Evolutionary conservation across 1,140 invertebrate species (phyloP).

Genomic region (Dryas iulia): DNA sequence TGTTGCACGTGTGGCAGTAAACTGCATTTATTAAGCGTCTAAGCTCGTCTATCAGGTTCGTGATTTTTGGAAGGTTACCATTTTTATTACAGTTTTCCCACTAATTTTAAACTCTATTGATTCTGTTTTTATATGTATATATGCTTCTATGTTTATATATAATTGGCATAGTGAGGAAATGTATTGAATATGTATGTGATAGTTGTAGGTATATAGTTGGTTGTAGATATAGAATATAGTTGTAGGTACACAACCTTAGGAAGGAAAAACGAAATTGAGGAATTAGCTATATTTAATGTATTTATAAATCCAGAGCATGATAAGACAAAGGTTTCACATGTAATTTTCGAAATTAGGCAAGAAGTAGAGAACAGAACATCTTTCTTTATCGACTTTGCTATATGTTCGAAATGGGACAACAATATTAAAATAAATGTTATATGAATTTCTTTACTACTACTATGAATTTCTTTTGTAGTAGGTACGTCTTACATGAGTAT

Average conservation of each 20-base stretch:
- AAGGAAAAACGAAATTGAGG: too few relatives aligned
- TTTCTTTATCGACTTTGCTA: background rate
- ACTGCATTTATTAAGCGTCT: conserved; percentile 5
- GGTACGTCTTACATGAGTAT: background rate
- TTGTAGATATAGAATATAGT: too few relatives aligned
- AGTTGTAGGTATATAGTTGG: too few relatives aligned
- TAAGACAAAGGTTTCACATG: too few relatives aligned
- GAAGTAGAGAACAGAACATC: background rate
- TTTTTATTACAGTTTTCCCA: conserved; percentile 24
- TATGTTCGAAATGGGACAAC: too few relatives aligned
- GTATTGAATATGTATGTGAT: background rate
- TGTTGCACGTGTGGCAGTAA: background rate
- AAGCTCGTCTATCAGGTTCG: conserved; percentile 39
- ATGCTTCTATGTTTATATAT: background rate
- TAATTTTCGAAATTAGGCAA: background rate
- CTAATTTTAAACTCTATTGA: background rate
- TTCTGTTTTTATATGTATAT: background rate
- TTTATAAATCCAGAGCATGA: too few relatives aligned
- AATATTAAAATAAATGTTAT: background rate
- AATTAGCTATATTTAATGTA: too few relatives aligned
- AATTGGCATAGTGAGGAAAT: background rate
- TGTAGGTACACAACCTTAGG: too few relatives aligned
- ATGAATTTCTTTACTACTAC: too few relatives aligned
- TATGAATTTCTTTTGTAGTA: background rate
- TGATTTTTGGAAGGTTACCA: conserved; percentile 57